Evolutionary conservation across 2,888 invertebrate genomes (phyloP), one percentile per base, ranked within the genome.

Genomic region (Zonitis immaculata): DNA sequence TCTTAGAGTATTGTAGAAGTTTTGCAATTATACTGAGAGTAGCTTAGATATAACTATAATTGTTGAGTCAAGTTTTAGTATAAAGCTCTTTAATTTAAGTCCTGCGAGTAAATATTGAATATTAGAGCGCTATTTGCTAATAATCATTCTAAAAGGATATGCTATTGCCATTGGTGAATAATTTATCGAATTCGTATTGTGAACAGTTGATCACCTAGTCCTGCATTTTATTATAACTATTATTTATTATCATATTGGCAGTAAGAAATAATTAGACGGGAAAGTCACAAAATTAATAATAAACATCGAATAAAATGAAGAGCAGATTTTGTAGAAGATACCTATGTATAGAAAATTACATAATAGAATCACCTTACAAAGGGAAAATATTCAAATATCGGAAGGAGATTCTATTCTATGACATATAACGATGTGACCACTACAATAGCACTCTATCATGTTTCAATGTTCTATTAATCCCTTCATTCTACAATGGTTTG

Each of bases 31-130:
- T 32, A 48, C 49, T 42, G 26, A 53, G 26, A 53, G 49, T 45
- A 20, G 52, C 52, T 30, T 44, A 28, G 22, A 18, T 48, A 47
- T 49, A 49, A 51, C 49, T 20, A 22, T 14, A 45, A 32, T 46
- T 43, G 49, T 49, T 54, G 50, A 54, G 49, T 50, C 47, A 47
- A 50, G 49, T 54, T 52, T 46, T 22, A n/a, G n/a, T n/a, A 43
- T 25, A 54, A 54, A 54, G 49, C 54, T 54, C 42, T 48, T 54
- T 54, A 54, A 54, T 54, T 54, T 46, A 22, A 28, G 48, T 54
- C 43, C 46, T n/a, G n/a, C 46, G 42, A 54, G 49, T 45, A 54
- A 54, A 52, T 47, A 49, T 39, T n/a, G 9, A 30, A 16, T 30
- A 48, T 52, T 52, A 44, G 44, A 44, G 26, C 9, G 27, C 26